Conservation (phyloP, 2,888 invertebrate species). For the Atrina japonica region DNA sequence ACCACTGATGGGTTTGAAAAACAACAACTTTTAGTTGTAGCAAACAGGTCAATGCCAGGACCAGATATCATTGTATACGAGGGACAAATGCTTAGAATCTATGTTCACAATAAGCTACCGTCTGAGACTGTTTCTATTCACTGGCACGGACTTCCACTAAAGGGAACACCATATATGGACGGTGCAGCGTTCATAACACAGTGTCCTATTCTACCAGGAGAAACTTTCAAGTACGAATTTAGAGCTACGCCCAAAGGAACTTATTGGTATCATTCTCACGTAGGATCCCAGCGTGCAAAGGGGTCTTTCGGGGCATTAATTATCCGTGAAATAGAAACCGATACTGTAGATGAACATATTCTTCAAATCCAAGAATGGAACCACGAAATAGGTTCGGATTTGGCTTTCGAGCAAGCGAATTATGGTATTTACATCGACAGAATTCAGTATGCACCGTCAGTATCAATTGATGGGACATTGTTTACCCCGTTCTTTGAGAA, state of each 20-base stretch:
- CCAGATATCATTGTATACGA: conserved; percentile 71
- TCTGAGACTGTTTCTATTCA: conserved; percentile 67
- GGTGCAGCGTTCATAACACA: conserved; percentile 66
- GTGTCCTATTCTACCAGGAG: conserved; percentile 61
- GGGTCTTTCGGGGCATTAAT: conserved; percentile 59
- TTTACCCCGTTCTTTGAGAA: conserved; percentile 42
- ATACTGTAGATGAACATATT: conserved; percentile 46
- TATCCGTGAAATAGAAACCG: conserved; percentile 28
- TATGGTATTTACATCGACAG: conserved; percentile 31
- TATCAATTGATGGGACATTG: conserved; percentile 30
- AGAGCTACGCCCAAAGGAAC: conserved; percentile 42
- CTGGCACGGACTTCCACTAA: conserved; percentile 70
- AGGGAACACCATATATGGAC: conserved; percentile 65
- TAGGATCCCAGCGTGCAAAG: conserved; percentile 51
- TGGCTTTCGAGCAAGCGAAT: conserved; percentile 23
- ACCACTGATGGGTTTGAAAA: conserved; percentile 66
- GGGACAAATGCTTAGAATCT: conserved; percentile 65
- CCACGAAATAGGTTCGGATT: conserved; percentile 48
- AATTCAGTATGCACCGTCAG: background rate
- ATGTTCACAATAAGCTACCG: conserved; percentile 66
- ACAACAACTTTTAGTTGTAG: conserved; percentile 61
- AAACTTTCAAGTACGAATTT: conserved; percentile 60
- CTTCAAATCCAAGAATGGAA: conserved; percentile 61
- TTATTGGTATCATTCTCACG: conserved; percentile 63
- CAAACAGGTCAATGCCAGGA: conserved; percentile 71